Evolutionary conservation across 2,113 vertebrate genomes (phyloP).

Genomic region (Mellivora capensis): DNA sequence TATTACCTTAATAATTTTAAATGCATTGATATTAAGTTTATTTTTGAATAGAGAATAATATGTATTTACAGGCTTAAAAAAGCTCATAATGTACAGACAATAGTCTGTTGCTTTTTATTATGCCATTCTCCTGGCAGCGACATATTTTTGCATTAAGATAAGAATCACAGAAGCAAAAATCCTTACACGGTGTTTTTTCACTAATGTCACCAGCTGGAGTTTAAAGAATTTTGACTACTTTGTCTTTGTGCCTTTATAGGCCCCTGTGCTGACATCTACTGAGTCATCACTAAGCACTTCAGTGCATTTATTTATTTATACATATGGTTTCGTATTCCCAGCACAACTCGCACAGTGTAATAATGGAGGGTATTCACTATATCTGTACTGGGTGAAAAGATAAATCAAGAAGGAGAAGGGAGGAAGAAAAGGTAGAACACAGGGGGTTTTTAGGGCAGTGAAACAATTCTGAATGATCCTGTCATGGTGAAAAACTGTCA

Average conservation of each 20-base stretch:
- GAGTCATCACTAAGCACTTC: background rate
- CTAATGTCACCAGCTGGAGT: background rate
- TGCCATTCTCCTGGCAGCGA: background rate
- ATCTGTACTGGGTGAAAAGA: background rate
- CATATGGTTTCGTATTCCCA: background rate
- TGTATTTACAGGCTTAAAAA: background rate
- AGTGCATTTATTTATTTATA: background rate
- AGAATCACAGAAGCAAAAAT: background rate
- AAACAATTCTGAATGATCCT: background rate
- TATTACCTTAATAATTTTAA: background rate
- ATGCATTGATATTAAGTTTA: background rate
- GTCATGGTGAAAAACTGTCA: background rate
- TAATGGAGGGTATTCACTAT: background rate
- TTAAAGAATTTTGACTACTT: background rate
- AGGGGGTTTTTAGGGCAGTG: background rate
- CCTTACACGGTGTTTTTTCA: background rate
- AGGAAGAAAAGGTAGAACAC: background rate
- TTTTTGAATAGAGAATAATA: background rate
- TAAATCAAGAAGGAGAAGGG: background rate
- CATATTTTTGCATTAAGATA: background rate
- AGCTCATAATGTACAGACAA: background rate
- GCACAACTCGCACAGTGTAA: background rate
- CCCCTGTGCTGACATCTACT: background rate
- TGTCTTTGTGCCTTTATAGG: background rate
- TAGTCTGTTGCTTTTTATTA: background rate